phyloP scores from a whole-genome alignment of 1,140 invertebrate genomes.

The Rhyacophila brunnea region DNA sequence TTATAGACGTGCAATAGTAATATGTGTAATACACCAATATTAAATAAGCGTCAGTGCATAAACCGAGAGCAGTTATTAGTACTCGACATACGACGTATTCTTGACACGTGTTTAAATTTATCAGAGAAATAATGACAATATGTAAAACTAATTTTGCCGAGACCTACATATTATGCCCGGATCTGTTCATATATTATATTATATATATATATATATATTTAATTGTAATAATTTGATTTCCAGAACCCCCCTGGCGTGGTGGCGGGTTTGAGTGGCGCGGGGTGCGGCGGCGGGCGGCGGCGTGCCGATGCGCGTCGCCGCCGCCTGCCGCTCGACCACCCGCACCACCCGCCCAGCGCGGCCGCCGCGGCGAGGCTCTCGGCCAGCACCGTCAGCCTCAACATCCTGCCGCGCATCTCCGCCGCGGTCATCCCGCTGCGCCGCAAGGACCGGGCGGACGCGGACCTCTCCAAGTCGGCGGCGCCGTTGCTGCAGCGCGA shows the following conservation, averaged over 20 bases:
- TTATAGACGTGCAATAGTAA: no score
- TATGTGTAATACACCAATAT: no score
- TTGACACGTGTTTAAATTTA: no score
- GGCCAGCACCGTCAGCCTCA: constrained; percentile 32
- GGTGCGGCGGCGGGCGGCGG: constrained; percentile 42
- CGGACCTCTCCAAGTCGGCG: constrained; percentile 26
- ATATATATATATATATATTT: no score
- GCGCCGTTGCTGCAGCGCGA: constrained; percentile 27
- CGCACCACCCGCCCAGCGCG: not conserved
- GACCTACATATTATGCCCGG: no score
- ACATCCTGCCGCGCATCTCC: constrained; percentile 30
- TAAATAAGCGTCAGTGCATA: no score
- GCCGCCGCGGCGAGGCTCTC: constrained; percentile 20
- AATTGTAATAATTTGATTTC: no score
- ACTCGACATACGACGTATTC: no score
- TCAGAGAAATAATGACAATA: no score
- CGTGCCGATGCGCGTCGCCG: constrained; percentile 38
- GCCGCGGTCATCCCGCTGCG: constrained; percentile 30
- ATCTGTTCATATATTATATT: no score
- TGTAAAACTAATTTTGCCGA: no score
- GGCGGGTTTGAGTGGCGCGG: constrained; percentile 39
- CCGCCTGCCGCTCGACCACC: constrained; percentile 17
- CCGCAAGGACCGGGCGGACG: constrained; percentile 7
- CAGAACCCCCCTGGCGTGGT: constrained; percentile 35
- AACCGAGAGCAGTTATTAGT: no score